Conservation (phyloP, 64 coral and sea anemone species). For the Porites lutea region DNA sequence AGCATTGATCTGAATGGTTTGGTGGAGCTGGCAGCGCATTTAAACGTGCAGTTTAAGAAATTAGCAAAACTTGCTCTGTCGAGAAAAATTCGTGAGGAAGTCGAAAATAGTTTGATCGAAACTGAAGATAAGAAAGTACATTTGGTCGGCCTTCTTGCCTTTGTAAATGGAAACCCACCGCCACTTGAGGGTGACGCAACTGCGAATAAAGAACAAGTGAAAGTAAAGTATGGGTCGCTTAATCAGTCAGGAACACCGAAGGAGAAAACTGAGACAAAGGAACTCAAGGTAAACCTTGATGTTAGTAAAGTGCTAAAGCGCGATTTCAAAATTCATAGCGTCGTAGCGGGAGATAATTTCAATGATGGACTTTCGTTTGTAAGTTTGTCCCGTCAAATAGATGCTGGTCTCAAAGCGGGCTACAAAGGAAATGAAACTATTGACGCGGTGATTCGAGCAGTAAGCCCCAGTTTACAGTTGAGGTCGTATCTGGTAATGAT, state of each 20-base stretch:
- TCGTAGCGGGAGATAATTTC: slow-evolving; percentile 4
- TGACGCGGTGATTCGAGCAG: slow-evolving; percentile 32
- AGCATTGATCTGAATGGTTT: neutral
- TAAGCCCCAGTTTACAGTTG: slow-evolving; percentile 30
- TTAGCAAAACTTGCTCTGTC: slow-evolving; percentile 26
- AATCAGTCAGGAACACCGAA: neutral
- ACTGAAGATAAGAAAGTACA: slow-evolving; percentile 6
- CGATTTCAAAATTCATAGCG: no score
- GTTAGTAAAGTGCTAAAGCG: no score
- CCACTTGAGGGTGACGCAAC: slow-evolving; percentile 18
- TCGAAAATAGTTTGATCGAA: slow-evolving; percentile 8
- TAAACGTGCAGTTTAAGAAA: slow-evolving; percentile 2
- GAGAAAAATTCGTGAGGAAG: slow-evolving; percentile 29
- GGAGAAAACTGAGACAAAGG: no score
- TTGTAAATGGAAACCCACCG: slow-evolving; percentile 19
- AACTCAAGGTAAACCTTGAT: no score
- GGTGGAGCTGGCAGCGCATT: neutral
- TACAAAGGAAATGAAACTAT: slow-evolving; percentile 21
- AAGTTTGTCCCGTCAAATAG: slow-evolving; percentile 20
- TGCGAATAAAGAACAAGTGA: neutral
- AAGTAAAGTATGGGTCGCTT: neutral
- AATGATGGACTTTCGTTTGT: slow-evolving; percentile 32
- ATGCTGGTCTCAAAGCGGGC: slow-evolving; percentile 22
- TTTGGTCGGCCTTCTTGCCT: neutral
- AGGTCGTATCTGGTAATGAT: slow-evolving; percentile 1